phyloP scores from a whole-genome alignment of 2,797 vertebrate genomes.

The Phrynocephalus forsythii region DNA sequence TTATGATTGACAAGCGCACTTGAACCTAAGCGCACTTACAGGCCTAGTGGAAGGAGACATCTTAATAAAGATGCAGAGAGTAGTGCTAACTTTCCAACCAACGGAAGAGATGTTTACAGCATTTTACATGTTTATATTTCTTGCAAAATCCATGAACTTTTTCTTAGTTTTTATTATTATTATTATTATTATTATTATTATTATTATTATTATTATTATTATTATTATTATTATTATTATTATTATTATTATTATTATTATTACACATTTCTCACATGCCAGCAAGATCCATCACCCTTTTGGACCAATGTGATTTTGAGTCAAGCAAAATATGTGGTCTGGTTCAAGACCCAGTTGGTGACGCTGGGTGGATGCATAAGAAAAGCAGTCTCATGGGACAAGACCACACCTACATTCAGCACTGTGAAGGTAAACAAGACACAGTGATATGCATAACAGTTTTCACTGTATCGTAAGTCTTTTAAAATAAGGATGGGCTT shows the following conservation, averaged over 20 bases:
- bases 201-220: no score
- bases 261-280: neutral
- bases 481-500: neutral
- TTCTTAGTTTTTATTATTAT: no score
- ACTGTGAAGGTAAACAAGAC: slow-evolving; percentile 78
- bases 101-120: neutral
- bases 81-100: neutral
- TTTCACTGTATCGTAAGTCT: neutral
- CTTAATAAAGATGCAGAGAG: neutral
- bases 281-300: slow-evolving; percentile 82
- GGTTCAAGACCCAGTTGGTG: slow-evolving; percentile 80
- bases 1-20: neutral
- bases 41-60: neutral
- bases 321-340: slow-evolving; percentile 85
- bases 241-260: no score
- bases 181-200: no score
- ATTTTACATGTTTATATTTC: no score
- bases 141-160: no score
- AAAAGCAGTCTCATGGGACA: slow-evolving; percentile 62
- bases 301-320: slow-evolving; percentile 88
- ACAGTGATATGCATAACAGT: neutral
- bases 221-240: no score
- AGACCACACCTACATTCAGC: slow-evolving; percentile 82
- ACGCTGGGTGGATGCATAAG: slow-evolving; percentile 79
- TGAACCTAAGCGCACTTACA: neutral